Evolutionary conservation across 2,113 vertebrate genomes (phyloP), one percentile per base, ranked within the genome.

Genomic region (Beaufortia kweichowensis): DNA sequence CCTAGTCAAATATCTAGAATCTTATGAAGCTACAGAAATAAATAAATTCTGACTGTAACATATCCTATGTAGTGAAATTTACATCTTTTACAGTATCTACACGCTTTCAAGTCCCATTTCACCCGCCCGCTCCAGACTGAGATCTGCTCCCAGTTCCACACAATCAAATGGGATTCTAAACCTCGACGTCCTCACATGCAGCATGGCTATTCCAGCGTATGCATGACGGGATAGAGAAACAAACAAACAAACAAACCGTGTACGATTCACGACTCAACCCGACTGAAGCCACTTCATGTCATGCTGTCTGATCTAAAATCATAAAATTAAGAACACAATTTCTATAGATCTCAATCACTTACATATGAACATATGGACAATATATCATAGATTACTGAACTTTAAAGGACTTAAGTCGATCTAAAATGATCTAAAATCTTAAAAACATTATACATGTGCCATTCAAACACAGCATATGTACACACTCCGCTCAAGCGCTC

Each of bases 81-180:
- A 80, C 91, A 92, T 78, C 85, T 93, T 53, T 91, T 95, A 95
- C 92, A 94, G 79, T 94, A 94, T 96, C 92, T 95, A 96, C 93
- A 96, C 82, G 6, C 78, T 71, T 60, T 71, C 59, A 59, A 68
- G 74, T 80, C 71, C 77, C 50, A 82, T 74, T 78, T 72, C 73
- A 57, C 75, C 78, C 29, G 46, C 24, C n/a, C n/a, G n/a, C n/a
- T n/a, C n/a, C n/a, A n/a, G n/a, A n/a, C n/a, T n/a, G n/a, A n/a
- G n/a, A n/a, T n/a, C n/a, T n/a, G n/a, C n/a, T n/a, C n/a, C 31
- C 33, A 12, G 4, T 64, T n/a, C 39, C 24, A 46, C 63, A 43
- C 46, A 46, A 57, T 57, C 43, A 43, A 57, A 23, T 21, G 57
- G 10, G 4, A 19, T 24, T 1, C n/a, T 31, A 57, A 66, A 35